A percentile compares a stretch with the other conserved stretches of the same genome.
These are phyloP conservation scores for Eupithecia abbreviata DNA, from an alignment of 2,888 invertebrate species.

Conservation along the genomic window DNA sequence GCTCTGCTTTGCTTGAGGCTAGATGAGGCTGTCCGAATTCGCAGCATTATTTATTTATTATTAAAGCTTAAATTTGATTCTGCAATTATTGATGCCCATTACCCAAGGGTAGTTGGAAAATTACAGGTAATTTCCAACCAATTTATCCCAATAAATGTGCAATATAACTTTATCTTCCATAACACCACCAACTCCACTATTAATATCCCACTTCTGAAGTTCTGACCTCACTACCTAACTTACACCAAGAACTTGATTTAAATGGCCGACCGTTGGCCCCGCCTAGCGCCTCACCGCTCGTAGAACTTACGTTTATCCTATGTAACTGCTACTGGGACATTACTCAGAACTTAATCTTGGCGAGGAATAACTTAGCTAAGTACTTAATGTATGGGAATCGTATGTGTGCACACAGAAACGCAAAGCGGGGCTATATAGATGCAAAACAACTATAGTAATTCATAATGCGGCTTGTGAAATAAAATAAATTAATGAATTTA, in stretches of 20 bases:
- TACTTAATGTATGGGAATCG: background rate
- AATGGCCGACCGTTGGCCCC: constrained; percentile 30
- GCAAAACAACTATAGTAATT: background rate
- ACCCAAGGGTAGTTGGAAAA: background rate
- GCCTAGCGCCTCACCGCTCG: background rate
- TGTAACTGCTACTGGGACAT: constrained; percentile 15
- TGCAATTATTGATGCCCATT: background rate
- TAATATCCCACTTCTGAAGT: constrained; percentile 1
- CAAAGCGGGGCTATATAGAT: background rate
- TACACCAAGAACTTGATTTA: constrained; percentile 17
- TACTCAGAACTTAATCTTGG: constrained; percentile 18
- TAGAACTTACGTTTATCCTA: constrained; percentile 12
- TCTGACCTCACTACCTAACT: background rate
- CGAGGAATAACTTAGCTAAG: constrained; percentile 13
- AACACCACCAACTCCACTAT: constrained; percentile 18
- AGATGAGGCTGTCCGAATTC: too few species aligned
- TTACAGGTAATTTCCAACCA: background rate
- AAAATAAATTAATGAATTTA: background rate
- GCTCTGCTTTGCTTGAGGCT: too few species aligned
- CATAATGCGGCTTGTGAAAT: background rate
- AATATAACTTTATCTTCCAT: constrained; percentile 11
- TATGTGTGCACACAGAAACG: background rate
- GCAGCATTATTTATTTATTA: too few species aligned
- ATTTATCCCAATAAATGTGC: constrained; percentile 1
- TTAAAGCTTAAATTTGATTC: background rate